Base-by-base conservation (phyloP, 2,797 vertebrate species). In the Sorex maritimensis region DNA sequence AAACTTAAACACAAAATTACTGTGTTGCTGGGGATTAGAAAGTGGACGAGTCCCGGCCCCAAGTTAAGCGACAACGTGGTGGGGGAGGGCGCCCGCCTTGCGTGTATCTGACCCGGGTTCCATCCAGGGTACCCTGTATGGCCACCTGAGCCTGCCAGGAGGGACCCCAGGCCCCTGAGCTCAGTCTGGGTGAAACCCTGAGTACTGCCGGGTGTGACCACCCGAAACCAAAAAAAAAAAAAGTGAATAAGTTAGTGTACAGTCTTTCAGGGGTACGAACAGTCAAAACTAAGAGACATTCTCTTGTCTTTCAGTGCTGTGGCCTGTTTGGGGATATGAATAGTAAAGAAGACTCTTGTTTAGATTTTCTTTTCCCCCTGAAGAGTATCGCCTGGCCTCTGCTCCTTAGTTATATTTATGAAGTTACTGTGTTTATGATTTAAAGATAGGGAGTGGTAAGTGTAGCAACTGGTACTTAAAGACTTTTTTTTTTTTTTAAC, bases 401-500 rank as follows among this genome's bases (percentile, higher is more conserved):
- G 44, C 30, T 46, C 6, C 30, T 84, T 28, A 44, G 77, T 80
- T 87, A 89, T 81, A 28, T 61, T 94, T 84, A 41, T 12, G 49
- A 15, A 73, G 52, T 92, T 81, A 63, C 0, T 92, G 79, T 90
- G n/a, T 93, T 93, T 73, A 38, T 94, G 72, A 88, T 34, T 90
- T 23, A 71, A 19, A 80, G 67, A 23, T 46, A 3, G 17, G 9
- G 19, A 86, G 55, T 72, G 24, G 34, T 75, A 49, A 91, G 41
- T 79, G 61, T 63, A 92, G 74, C 87, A 91, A 38, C 8, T 68
- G 49, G 67, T 82, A 79, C 67, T 94, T 89, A 80, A 63, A 80
- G 67, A 46, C 26, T 1, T 68, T 61, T 55, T 82, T 61, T 55
- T 82, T 82, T 91, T 94, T 87, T 21, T n/a, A 3, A 65, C 80